These are phyloP conservation scores for Nephila pilipes DNA, from an alignment of 1,140 invertebrate species.

Conservation along the genomic window DNA sequence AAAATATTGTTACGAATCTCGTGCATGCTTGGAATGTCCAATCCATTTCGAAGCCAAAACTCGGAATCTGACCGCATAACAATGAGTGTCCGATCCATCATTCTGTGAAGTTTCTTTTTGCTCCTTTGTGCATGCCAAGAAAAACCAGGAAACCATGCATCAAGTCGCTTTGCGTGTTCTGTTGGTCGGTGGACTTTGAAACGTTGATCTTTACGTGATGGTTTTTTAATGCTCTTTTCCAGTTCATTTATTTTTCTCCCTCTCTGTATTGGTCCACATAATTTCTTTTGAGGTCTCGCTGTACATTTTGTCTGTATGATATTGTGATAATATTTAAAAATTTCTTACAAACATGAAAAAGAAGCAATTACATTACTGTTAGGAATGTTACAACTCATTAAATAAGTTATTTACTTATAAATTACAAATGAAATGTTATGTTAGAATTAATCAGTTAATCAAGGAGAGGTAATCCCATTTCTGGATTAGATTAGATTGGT, in stretches of 20 bases:
- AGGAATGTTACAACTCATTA: too few species aligned
- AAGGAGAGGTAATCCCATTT: too few species aligned
- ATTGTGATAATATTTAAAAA: too few species aligned
- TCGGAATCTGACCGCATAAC: constrained; percentile 13
- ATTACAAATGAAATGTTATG: too few species aligned
- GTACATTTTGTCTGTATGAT: too few species aligned
- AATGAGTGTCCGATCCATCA: neutral
- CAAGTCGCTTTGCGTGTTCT: neutral
- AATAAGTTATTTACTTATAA: too few species aligned
- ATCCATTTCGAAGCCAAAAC: neutral
- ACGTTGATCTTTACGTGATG: constrained; percentile 11
- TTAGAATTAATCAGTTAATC: too few species aligned
- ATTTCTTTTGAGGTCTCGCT: too few species aligned
- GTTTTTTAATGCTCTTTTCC: constrained; percentile 40
- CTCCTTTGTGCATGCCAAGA: neutral
- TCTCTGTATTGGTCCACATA: neutral
- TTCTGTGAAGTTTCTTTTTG: neutral
- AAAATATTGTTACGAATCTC: neutral
- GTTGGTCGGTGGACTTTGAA: neutral
- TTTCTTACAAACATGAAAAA: too few species aligned
- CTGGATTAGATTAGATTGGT: too few species aligned
- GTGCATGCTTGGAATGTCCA: neutral
- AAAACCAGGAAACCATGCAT: neutral
- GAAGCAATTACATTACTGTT: too few species aligned
- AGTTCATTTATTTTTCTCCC: neutral